phyloP scores from a whole-genome alignment of 2,888 invertebrate species.

The Troglohyphantes excavatus region DNA sequence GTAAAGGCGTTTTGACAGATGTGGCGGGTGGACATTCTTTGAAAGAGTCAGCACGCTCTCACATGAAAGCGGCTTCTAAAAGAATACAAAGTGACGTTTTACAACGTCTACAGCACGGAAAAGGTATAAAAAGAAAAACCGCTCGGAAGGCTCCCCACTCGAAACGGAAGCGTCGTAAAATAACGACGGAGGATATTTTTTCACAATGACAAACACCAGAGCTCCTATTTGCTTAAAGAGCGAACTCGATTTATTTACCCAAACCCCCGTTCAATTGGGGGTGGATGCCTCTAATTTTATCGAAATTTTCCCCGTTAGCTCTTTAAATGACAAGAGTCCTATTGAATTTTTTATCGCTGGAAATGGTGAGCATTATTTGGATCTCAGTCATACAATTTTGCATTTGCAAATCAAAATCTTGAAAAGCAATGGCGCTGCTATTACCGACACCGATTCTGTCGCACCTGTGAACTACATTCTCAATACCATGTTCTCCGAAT shows the following conservation, averaged over 20 bases:
- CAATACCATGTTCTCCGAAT: constrained; percentile 52
- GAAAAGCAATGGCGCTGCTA: not conserved
- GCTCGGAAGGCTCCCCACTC: not conserved
- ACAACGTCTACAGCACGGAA: constrained; percentile 24
- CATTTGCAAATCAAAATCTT: constrained; percentile 26
- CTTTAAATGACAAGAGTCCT: constrained; percentile 34
- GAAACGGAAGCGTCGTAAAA: constrained; percentile 26
- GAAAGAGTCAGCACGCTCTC: constrained; percentile 13
- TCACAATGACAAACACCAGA: constrained; percentile 31
- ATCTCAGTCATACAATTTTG: constrained; percentile 30
- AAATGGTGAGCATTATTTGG: constrained; percentile 26
- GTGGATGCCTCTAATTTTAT: constrained; percentile 27
- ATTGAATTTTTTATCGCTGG: constrained; percentile 44
- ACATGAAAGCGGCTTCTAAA: not conserved
- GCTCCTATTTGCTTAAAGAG: not conserved
- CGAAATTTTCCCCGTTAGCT: constrained; percentile 40
- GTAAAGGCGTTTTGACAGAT: constrained; percentile 26
- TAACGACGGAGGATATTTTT: constrained; percentile 25
- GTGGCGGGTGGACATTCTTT: constrained; percentile 8
- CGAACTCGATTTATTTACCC: constrained; percentile 32
- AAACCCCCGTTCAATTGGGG: not conserved
- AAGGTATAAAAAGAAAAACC: constrained; percentile 37
- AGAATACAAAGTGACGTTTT: constrained; percentile 39
- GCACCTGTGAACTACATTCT: constrained; percentile 47
- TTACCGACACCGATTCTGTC: not conserved